Base-by-base conservation (phyloP, 2,113 vertebrate genomes). In the Otus sunia region DNA sequence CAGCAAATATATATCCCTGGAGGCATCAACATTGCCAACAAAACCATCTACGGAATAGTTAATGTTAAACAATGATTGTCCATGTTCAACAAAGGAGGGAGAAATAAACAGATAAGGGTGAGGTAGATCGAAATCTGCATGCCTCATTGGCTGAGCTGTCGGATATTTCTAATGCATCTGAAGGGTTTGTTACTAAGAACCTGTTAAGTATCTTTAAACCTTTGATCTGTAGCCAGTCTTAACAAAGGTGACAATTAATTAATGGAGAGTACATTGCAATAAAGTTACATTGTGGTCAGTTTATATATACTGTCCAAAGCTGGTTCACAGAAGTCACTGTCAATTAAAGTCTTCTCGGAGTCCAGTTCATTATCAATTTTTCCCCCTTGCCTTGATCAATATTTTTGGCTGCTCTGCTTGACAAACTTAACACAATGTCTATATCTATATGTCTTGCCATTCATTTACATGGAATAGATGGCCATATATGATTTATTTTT, bases 191-290 rank as follows among this genome's bases (percentile, higher is more conserved):
- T 97, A 90, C 94, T 91, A 92, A 95, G 97, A 97, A 95, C 96
- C 94, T 97, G 92, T 91, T 97, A 97, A 97, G 97, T 96, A 94
- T 97, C 78, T 94, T 93, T 96, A 98, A 98, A 97, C 95, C 96
- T 98, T 98, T 98, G 97, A 98, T 98, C 98, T 98, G 96, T 96
- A 97, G 97, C 88, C 58, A 55, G 93, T 96, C 93, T 98, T 97
- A 98, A 98, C 97, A 97, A 98, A 98, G 97, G 98, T 97, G 97
- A 97, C 97, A 98, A 98, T 97, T 98, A 98, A 98, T 98, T 98
- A 98, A 97, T 98, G 96, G 92, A 86, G 90, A 98, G 92, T 95
- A 85, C 74, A 96, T 96, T 92, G 96, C 97, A 97, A 96, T 98
- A 96, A 98, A 98, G 96, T 97, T 96, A 97, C 94, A 92, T 43